Evolutionary conservation across 1,140 invertebrate species (phyloP).

Genomic region (Acyrthosiphon pisum): DNA sequence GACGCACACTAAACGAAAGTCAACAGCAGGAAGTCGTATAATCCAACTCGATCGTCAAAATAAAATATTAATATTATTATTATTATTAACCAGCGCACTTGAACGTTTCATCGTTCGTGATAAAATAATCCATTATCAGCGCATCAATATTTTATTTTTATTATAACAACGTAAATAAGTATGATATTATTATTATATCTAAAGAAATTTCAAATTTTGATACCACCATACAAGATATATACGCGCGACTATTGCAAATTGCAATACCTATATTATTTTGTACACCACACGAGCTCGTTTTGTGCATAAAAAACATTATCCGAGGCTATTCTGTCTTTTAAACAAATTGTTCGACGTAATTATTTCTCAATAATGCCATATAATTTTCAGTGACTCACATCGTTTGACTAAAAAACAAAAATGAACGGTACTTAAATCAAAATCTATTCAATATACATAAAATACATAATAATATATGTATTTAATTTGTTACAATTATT

Average conservation of each 20-base stretch:
- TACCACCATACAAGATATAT: not conserved
- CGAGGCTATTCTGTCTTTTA: not conserved
- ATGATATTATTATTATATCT: not conserved
- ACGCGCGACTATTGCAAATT: not conserved
- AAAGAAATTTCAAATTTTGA: not conserved
- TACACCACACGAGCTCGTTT: not conserved
- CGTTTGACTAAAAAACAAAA: not conserved
- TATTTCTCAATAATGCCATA: not conserved
- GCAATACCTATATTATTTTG: not conserved
- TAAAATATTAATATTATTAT: not conserved
- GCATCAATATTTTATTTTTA: not conserved
- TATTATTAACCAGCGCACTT: conserved; percentile 20
- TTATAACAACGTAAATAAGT: not conserved
- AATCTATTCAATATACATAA: not conserved
- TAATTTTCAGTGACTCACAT: not conserved
- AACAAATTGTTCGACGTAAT: not conserved
- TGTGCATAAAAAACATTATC: not conserved
- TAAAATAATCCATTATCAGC: not conserved
- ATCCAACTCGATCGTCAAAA: conserved; percentile 4
- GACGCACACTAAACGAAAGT: conserved; percentile 34
- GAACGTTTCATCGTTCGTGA: conserved; percentile 9
- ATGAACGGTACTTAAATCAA: not conserved
- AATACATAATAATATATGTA: not conserved
- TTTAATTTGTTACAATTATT: not conserved
- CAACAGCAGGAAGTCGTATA: conserved; percentile 48